Evolutionary conservation across 2,797 vertebrate species (phyloP), one percentile per base, ranked within the genome.

Genomic region (Chromis chromis): DNA sequence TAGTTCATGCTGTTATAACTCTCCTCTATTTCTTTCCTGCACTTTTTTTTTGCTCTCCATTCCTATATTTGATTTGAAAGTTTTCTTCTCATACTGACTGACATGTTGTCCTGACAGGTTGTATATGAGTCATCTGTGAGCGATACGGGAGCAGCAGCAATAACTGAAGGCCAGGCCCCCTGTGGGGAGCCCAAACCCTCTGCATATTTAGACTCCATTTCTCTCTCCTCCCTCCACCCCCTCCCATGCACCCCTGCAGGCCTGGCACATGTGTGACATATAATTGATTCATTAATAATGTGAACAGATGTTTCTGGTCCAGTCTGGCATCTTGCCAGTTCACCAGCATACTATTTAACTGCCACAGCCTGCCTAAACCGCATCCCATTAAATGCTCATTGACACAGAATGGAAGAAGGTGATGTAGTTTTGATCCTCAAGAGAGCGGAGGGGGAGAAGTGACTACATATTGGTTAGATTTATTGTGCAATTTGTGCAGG

Each of bases 201-300:
- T 55, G 72, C 76, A 80, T 49, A 64, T 73, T 78, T 48, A 72
- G 53, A 78, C 79, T 68, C 65, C 14, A 13, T 52, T 50, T 70
- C 57, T 58, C 70, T 61, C 63, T 3, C 76, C 60, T 46, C 61
- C 31, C 16, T 42, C 40, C 25, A 25, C 53, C 66, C 58, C 58
- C 74, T 49, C 66, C 58, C 58, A 70, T 49, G 48, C 31, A 52
- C 59, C 82, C 83, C 88, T 79, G 67, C 79, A 88, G 90, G 87
- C 88, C 84, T 91, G 86, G 84, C 91, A 90, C 89, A 91, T 86
- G 86, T 91, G 94, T 88, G 89, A 90, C 91, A 88, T 88, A 87
- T 92, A 94, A 94, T 90, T 93, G 89, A 94, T 93, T 94, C 91
- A 92, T 94, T 93, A 93, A 93, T 94, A 93, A 94, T 91, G 86